Conservation (phyloP, 2,888 invertebrate species). For the Listrodromus nycthemerus region DNA sequence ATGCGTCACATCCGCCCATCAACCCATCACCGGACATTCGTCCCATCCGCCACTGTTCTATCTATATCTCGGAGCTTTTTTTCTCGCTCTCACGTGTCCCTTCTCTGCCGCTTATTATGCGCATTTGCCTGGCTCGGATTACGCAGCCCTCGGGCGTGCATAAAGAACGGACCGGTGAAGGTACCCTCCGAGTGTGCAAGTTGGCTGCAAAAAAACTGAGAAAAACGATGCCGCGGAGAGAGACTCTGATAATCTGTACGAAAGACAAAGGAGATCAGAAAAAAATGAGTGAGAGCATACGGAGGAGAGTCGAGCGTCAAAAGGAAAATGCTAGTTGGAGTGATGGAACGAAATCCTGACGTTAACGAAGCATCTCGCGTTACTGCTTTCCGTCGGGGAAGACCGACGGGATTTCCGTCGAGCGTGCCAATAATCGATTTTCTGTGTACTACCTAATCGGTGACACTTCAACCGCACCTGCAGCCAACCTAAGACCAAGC, state of each 20-base stretch:
- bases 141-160: constrained; percentile 41
- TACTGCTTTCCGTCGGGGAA: too few species aligned
- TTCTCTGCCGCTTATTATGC: constrained; percentile 64
- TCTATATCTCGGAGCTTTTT: not conserved
- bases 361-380: constrained; percentile 8
- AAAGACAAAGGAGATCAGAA: not conserved
- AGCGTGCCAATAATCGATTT: constrained; percentile 15
- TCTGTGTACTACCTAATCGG: not conserved
- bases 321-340: not conserved
- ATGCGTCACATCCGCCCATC: too few species aligned
- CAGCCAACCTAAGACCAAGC: not conserved
- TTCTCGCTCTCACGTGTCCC: constrained; percentile 18
- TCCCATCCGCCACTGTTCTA: constrained; percentile 14
- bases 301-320: not conserved
- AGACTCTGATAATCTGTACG: constrained; percentile 17
- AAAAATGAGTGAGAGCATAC: not conserved
- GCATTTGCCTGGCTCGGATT: constrained; percentile 60
- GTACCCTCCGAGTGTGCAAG: not conserved
- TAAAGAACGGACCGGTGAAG: constrained; percentile 34
- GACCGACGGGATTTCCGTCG: constrained; percentile 4
- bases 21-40: constrained; percentile 38
- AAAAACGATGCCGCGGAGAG: not conserved
- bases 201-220: not conserved
- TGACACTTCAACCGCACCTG: not conserved
- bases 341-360: not conserved